Percentiles rank a stretch among this genome's conserved stretches.
Conservation (phyloP, 2,888 invertebrate genomes). For the Catotricha subobsoleta region DNA sequence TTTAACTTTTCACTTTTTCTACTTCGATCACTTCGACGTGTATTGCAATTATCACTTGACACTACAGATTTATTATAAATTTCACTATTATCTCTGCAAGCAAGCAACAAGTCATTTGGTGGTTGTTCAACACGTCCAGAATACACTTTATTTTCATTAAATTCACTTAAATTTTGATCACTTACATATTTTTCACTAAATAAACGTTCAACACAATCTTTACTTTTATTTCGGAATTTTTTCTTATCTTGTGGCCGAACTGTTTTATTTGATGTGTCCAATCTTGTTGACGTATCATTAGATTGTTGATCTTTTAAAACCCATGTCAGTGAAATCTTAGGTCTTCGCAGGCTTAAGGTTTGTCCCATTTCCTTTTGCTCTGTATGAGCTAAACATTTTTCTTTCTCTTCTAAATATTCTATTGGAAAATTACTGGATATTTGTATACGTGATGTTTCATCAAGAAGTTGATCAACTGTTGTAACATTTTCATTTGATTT, state of each 20-base stretch:
- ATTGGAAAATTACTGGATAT: neutral
- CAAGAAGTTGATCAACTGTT: too few relatives aligned
- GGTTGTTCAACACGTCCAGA: neutral
- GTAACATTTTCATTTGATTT: too few relatives aligned
- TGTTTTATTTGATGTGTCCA: constrained; percentile 4
- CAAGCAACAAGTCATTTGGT: neutral
- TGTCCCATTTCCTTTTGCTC: constrained; percentile 32
- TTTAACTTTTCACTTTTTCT: neutral
- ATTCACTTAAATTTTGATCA: constrained; percentile 19
- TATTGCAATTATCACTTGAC: constrained; percentile 11
- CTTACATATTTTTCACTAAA: constrained; percentile 25
- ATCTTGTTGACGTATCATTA: constrained; percentile 14
- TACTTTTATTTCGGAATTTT: constrained; percentile 10
- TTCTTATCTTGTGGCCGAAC: constrained; percentile 7
- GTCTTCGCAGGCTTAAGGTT: constrained; percentile 34
- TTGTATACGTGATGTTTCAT: too few relatives aligned
- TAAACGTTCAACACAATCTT: constrained; percentile 15
- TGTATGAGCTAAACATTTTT: constrained; percentile 17
- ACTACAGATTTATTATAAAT: constrained; percentile 9
- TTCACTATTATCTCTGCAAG: constrained; percentile 20
- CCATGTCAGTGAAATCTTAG: constrained; percentile 60
- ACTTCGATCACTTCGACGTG: neutral
- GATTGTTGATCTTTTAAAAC: constrained; percentile 44
- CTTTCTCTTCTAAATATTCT: neutral
- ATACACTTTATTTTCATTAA: neutral